Conservation (phyloP, 2,797 vertebrate species). For the Sylvilagus floridanus region DNA sequence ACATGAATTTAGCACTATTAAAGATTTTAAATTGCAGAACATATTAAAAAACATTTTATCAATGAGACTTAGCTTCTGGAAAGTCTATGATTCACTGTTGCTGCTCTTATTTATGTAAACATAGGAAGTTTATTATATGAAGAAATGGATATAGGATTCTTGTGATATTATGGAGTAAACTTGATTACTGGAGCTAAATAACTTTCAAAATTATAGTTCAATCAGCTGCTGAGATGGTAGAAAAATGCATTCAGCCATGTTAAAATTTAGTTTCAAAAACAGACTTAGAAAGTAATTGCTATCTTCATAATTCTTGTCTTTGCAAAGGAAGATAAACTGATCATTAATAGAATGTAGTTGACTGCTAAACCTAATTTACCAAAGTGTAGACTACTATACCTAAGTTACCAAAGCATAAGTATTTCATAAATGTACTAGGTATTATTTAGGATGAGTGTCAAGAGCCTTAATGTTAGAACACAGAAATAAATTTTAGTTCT, state of each 20-base stretch:
- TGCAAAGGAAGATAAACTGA: neutral
- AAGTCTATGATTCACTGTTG: neutral
- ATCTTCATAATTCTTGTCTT: neutral
- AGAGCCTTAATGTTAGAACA: neutral
- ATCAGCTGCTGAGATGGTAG: neutral
- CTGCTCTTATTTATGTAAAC: neutral
- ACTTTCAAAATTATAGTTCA: neutral
- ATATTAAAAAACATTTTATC: slow-evolving; percentile 20
- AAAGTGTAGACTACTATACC: too few relatives aligned
- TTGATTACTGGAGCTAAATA: neutral
- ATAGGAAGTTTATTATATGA: neutral
- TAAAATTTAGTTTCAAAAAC: slow-evolving; percentile 36
- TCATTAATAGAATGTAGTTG: neutral
- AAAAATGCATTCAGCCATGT: neutral
- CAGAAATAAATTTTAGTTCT: neutral
- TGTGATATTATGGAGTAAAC: neutral
- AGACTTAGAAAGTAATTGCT: neutral
- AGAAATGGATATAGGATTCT: neutral
- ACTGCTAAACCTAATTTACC: neutral
- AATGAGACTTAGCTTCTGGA: neutral
- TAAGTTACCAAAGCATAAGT: neutral
- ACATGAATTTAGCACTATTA: neutral
- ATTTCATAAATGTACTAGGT: neutral
- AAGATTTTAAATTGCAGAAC: slow-evolving; percentile 6
- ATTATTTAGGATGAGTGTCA: neutral